Percentiles rank a stretch among this genome's conserved stretches.
Conservation (phyloP, 2,888 invertebrate genomes). For the Ctenicera cuprea region DNA sequence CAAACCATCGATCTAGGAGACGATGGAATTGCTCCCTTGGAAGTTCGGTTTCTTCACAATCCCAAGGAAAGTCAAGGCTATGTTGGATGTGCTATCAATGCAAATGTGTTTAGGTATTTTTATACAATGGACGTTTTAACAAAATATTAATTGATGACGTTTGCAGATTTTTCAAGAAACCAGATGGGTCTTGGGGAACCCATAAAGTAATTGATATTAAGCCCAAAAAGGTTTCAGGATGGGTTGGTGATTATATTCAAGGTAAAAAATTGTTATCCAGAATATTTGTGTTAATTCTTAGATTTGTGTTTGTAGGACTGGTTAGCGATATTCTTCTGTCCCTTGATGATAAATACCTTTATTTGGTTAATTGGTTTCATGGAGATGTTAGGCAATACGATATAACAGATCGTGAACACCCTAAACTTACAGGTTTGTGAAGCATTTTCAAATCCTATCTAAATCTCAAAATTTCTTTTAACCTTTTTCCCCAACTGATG, state of each 20-base stretch:
- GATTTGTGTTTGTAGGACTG: slow-evolving; percentile 82
- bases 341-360: slow-evolving; percentile 94
- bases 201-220: slow-evolving; percentile 93
- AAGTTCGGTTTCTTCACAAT: slow-evolving; percentile 94
- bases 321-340: slow-evolving; percentile 96
- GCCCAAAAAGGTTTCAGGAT: slow-evolving; percentile 86
- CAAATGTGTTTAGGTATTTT: slow-evolving; percentile 85
- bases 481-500: no score
- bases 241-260: slow-evolving; percentile 79
- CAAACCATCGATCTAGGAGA: slow-evolving; percentile 91
- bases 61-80: slow-evolving; percentile 90
- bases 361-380: slow-evolving; percentile 94
- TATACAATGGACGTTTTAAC: no score
- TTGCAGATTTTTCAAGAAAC: slow-evolving; percentile 79
- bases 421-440: slow-evolving; percentile 82
- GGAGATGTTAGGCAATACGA: slow-evolving; percentile 98
- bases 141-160: not conserved
- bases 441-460: not conserved
- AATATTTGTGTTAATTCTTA: no score
- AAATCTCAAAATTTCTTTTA: slow-evolving; percentile 11
- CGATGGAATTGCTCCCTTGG: slow-evolving; percentile 92
- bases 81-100: slow-evolving; percentile 91
- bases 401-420: slow-evolving; percentile 86
- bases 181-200: slow-evolving; percentile 82
- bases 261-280: slow-evolving; percentile 76